Percentiles rank a stretch among this genome's conserved stretches.
Conservation (phyloP, 2,113 vertebrate genomes). For the Rhodinocichla rosea region DNA sequence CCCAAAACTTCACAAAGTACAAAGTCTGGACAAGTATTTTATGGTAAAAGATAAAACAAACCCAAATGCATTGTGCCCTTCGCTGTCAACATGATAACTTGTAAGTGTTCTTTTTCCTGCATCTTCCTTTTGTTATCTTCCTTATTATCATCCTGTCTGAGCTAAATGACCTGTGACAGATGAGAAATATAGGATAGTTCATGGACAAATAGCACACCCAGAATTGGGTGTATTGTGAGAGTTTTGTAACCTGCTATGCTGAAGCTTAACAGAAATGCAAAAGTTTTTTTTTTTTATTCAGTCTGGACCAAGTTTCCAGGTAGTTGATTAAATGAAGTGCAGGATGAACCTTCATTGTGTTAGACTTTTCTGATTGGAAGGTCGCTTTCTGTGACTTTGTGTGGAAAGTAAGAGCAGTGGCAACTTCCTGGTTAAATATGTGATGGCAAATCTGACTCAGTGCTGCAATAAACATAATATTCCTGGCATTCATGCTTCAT, state of each 20-base stretch:
- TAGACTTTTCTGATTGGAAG: background rate
- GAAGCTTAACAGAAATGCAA: background rate
- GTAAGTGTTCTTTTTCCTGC: background rate
- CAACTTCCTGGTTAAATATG: background rate
- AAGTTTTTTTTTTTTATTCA: background rate
- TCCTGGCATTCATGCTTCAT: background rate
- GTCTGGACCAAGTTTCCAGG: background rate
- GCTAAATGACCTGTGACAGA: constrained; percentile 37
- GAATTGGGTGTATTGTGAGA: background rate
- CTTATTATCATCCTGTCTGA: constrained; percentile 4
- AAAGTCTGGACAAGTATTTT: background rate
- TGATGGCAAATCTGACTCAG: background rate
- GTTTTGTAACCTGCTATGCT: background rate
- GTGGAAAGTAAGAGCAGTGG: background rate
- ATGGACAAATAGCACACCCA: background rate
- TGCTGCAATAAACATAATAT: background rate
- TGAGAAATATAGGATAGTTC: constrained; percentile 3
- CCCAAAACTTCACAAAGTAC: background rate
- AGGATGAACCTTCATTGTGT: background rate
- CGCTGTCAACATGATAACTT: constrained; percentile 34
- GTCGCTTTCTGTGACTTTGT: background rate
- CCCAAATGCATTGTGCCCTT: background rate
- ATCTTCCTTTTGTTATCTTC: background rate
- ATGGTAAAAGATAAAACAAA: background rate
- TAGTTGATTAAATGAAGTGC: background rate